Conservation (phyloP, 2,888 invertebrate species). For the Griposia aprilina region DNA sequence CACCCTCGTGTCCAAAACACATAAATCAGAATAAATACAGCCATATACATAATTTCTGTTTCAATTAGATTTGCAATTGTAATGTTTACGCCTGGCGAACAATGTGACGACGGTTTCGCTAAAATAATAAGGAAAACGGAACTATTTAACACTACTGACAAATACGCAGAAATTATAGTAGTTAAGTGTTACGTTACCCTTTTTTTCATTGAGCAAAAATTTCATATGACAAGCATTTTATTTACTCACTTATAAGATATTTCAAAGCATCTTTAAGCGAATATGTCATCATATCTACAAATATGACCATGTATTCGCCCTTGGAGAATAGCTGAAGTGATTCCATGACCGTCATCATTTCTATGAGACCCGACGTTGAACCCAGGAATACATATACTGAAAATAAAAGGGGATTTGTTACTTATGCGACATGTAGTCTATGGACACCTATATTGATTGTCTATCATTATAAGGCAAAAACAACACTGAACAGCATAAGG, state of each 20-base stretch:
- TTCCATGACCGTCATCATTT: slow-evolving; percentile 98
- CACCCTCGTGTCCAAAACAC: slow-evolving; percentile 39
- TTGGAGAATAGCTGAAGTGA: slow-evolving; percentile 96
- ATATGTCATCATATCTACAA: slow-evolving; percentile 98
- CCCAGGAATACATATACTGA: slow-evolving; percentile 98
- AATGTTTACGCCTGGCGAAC: slow-evolving; percentile 48
- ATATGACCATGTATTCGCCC: slow-evolving; percentile 98
- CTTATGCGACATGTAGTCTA: no score
- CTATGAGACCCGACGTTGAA: slow-evolving; percentile 95
- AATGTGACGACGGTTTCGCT: slow-evolving; percentile 27
- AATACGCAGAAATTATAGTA: slow-evolving; percentile 32
- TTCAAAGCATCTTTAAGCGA: slow-evolving; percentile 93
- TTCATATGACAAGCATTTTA: background rate
- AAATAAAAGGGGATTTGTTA: slow-evolving; percentile 65
- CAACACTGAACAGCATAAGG: background rate
- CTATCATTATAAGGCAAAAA: background rate
- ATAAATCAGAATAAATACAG: slow-evolving; percentile 38
- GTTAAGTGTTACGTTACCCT: background rate
- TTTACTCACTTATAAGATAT: slow-evolving; percentile 94
- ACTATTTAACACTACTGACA: slow-evolving; percentile 19
- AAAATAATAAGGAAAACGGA: slow-evolving; percentile 54
- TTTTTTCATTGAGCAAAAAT: background rate
- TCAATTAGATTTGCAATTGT: slow-evolving; percentile 57
- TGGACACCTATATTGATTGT: background rate
- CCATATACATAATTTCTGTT: slow-evolving; percentile 40